Conservation (phyloP, 2,888 invertebrate species). For the Dicycla oo region DNA sequence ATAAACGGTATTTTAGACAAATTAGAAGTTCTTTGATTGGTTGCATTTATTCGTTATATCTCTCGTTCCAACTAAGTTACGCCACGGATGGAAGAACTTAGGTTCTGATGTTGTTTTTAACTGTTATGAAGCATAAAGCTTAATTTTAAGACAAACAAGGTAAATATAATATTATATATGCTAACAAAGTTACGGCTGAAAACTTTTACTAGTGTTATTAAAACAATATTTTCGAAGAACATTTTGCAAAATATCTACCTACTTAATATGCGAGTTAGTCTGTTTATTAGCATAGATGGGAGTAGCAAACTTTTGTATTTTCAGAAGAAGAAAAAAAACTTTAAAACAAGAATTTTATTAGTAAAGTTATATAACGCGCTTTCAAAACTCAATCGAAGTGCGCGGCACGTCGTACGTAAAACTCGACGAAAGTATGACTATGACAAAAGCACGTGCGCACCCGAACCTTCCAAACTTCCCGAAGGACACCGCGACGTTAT, state of each 20-base stretch:
- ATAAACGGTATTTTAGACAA: conserved; percentile 13
- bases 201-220: conserved; percentile 40
- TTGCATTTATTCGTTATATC: conserved; percentile 17
- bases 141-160: conserved; percentile 50
- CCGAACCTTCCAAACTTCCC: conserved; percentile 87
- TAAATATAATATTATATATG: conserved; percentile 52
- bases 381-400: conserved; percentile 86
- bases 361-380: conserved; percentile 80
- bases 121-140: conserved; percentile 42
- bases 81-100: conserved; percentile 19
- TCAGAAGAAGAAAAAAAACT: conserved; percentile 74
- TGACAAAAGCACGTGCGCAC: conserved; percentile 88
- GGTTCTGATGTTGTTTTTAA: conserved; percentile 36
- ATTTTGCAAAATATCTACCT: conserved; percentile 50
- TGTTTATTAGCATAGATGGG: conserved; percentile 70
- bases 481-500: conserved; percentile 87
- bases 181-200: conserved; percentile 42
- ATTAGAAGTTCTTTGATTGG: conserved; percentile 14
- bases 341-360: conserved; percentile 82
- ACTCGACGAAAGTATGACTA: conserved; percentile 87
- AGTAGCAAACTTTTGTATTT: conserved; percentile 70
- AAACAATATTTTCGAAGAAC: conserved; percentile 48
- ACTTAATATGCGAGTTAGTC: conserved; percentile 65
- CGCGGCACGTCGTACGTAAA: conserved; percentile 87
- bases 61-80: conserved; percentile 8